Evolutionary conservation across 2,797 vertebrate species (phyloP), one percentile per base, ranked within the genome.

Genomic region (Aselliscus stoliczkanus): DNA sequence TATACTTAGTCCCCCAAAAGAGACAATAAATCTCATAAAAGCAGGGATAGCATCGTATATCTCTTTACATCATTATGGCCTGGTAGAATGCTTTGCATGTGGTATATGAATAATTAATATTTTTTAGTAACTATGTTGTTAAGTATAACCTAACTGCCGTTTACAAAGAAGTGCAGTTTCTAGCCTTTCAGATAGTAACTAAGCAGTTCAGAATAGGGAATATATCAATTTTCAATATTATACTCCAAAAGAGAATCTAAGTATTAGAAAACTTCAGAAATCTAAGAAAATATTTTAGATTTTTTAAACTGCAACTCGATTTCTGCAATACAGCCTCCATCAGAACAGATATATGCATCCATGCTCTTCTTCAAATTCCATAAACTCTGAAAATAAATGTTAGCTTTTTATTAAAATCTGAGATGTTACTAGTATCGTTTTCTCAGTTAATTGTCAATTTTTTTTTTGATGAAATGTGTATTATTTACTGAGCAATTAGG

Each of bases 401-500:
- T 54, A 80, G 58, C 14, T 69, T 92, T 95, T 54, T 86, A 50
- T 75, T 76, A n/a, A 95, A 80, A 67, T 34, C 58, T 23, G 54
- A 84, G 39, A 88, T 84, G 76, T 85, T 89, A 79, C 34, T 75
- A 90, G 18, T 97, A 94, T 27, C 25, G 67, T 85, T 92, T 94
- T 97, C 87, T 90, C 65, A 3, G 0, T 97, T 90, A 58, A 34
- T 97, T 97, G 56, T 52, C 89, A 44, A 23, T 47, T 64, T 94
- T 97, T 77, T 85, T n/a, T n/a, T n/a, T n/a, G n/a, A n/a, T 81
- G 18, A 96, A 95, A 88, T 81, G 37, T 39, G 77, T 87, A 79
- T 94, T 97, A 89, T 94, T 93, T 96, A 29, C 90, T 83, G 52
- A 94, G 47, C 31, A 97, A 73, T 97, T 96, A 91, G 64, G 14